These are phyloP conservation scores for Potamilus streckersoni DNA, from an alignment of 1,140 invertebrate species.

Conservation along the genomic window DNA sequence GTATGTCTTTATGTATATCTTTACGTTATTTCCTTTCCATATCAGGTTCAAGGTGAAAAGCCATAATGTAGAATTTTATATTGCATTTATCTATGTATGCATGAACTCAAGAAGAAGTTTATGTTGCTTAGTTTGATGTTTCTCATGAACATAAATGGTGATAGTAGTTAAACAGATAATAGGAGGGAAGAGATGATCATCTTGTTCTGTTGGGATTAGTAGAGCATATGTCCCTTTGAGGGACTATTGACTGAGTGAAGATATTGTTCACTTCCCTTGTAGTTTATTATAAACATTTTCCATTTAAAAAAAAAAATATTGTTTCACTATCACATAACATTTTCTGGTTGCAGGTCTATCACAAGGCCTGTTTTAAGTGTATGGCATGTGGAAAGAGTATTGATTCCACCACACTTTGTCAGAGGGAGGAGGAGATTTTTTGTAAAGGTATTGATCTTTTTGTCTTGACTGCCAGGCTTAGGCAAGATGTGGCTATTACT, in stretches of 20 bases:
- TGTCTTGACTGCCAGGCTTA: not conserved
- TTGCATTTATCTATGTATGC: too few relatives aligned
- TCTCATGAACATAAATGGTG: too few relatives aligned
- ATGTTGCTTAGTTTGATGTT: too few relatives aligned
- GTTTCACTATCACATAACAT: not conserved
- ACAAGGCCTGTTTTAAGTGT: slow-evolving; percentile 50
- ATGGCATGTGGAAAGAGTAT: slow-evolving; percentile 87
- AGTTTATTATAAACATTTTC: not conserved
- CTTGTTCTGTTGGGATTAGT: not conserved
- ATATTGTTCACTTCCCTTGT: too few relatives aligned
- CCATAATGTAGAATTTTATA: too few relatives aligned
- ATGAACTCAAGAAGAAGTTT: too few relatives aligned
- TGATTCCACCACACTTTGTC: slow-evolving; percentile 92
- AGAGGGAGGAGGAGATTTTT: slow-evolving; percentile 94
- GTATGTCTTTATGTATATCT: too few relatives aligned
- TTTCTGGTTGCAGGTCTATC: slow-evolving; percentile 40
- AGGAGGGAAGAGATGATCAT: not conserved
- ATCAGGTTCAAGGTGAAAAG: too few relatives aligned
- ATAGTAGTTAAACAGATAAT: not conserved
- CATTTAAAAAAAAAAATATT: not conserved
- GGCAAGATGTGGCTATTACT: too few relatives aligned
- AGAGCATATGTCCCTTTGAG: not conserved
- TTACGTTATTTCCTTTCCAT: not conserved
- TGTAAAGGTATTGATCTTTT: slow-evolving; percentile 73
- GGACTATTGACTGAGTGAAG: too few relatives aligned